Percentiles rank a stretch among this genome's conserved stretches.
Conservation (phyloP, 2,797 vertebrate genomes). For the Agapornis canus region DNA sequence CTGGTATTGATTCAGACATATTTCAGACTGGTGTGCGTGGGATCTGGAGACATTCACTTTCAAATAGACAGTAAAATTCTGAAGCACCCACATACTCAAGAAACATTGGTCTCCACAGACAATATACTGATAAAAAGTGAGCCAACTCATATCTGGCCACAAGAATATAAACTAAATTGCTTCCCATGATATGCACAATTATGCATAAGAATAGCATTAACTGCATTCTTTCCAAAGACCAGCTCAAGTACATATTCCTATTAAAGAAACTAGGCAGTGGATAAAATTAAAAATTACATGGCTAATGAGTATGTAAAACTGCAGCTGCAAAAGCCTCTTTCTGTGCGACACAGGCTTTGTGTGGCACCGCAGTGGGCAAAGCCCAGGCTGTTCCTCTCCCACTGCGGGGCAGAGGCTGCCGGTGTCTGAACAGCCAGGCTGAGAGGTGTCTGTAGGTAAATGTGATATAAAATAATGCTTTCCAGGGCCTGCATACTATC, state of each 20-base stretch:
- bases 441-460: neutral
- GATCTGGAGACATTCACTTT: neutral
- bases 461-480: neutral
- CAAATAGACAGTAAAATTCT: neutral
- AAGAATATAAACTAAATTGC: neutral
- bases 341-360: neutral
- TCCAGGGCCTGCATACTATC: neutral
- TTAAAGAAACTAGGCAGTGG: neutral
- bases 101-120: neutral
- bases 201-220: neutral
- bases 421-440: accelerated
- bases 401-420: neutral
- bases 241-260: neutral
- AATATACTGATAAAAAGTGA: neutral
- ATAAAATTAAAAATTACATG: neutral
- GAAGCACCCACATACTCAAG: neutral
- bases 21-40: neutral
- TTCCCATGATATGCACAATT: conserved; percentile 6
- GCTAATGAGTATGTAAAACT: neutral
- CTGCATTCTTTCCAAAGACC: neutral
- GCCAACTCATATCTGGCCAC: neutral
- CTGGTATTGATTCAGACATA: neutral
- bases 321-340: neutral
- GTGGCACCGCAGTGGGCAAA: neutral
- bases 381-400: neutral